These are phyloP conservation scores for Myotis davidii DNA, from an alignment of 2,113 vertebrate species.

Conservation along the genomic window DNA sequence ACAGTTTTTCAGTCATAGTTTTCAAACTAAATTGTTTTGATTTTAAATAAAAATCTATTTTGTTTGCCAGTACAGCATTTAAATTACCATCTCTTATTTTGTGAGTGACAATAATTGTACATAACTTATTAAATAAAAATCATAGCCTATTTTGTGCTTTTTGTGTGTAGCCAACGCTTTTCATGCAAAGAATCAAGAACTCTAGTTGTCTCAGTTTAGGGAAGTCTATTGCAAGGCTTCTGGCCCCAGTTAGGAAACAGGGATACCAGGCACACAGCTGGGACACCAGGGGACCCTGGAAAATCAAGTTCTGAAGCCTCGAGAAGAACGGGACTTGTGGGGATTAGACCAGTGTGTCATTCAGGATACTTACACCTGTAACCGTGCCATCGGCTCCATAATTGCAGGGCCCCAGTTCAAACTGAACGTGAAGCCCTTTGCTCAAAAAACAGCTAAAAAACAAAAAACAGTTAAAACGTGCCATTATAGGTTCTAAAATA, in stretches of 20 bases:
- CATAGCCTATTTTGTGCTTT: background rate
- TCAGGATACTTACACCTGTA: no score
- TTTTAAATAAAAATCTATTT: background rate
- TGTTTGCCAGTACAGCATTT: background rate
- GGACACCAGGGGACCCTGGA: background rate
- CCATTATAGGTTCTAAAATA: background rate
- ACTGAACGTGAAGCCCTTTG: background rate
- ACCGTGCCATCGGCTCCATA: background rate
- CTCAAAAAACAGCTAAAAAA: background rate
- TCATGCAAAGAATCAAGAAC: background rate
- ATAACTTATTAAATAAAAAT: background rate
- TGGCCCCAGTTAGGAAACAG: background rate
- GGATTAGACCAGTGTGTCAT: background rate
- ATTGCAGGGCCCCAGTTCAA: background rate
- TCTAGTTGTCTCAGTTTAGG: background rate
- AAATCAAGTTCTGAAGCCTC: background rate
- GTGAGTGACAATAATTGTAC: background rate
- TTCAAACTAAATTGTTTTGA: slow-evolving; percentile 20
- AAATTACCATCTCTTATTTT: background rate
- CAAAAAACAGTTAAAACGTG: background rate
- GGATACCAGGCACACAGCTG: background rate
- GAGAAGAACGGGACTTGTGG: background rate
- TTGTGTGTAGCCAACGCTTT: background rate
- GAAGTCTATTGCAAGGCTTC: background rate
- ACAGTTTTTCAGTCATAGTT: background rate